These are phyloP conservation scores for Buceros bicornis DNA, from an alignment of 2,797 vertebrate genomes.

Conservation along the genomic window DNA sequence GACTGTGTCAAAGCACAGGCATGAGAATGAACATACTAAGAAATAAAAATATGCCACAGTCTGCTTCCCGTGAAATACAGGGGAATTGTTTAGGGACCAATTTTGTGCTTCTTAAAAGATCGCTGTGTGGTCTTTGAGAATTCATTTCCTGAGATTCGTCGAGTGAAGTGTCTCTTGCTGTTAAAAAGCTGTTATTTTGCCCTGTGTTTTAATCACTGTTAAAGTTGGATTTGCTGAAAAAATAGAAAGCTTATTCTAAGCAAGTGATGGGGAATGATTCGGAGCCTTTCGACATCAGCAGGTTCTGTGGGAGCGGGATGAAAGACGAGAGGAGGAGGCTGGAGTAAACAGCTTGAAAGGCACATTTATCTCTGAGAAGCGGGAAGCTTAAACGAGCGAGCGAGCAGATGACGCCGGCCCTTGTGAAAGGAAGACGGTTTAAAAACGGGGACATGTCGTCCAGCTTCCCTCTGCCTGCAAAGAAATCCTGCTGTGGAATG, in stretches of 20 bases:
- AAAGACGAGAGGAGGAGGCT: not conserved
- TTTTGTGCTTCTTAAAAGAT: constrained; percentile 15
- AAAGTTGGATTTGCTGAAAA: constrained; percentile 20
- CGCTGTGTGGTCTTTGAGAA: not conserved
- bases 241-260: not conserved
- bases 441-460: not conserved
- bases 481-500: constrained; percentile 44
- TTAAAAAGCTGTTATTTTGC: not conserved
- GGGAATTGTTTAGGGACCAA: not conserved
- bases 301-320: not conserved
- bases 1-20: not conserved
- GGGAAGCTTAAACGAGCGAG: constrained; percentile 39
- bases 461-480: not conserved
- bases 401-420: not conserved
- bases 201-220: not conserved
- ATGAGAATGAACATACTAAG: not conserved
- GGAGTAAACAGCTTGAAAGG: constrained; percentile 39
- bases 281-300: not conserved
- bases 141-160: not conserved
- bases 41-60: not conserved
- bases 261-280: not conserved
- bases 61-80: not conserved
- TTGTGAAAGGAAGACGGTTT: constrained; percentile 15
- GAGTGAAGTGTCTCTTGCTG: not conserved
- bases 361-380: not conserved